Base-by-base conservation (phyloP, 2,797 vertebrate species). In the Lagorchestes hirsutus region DNA sequence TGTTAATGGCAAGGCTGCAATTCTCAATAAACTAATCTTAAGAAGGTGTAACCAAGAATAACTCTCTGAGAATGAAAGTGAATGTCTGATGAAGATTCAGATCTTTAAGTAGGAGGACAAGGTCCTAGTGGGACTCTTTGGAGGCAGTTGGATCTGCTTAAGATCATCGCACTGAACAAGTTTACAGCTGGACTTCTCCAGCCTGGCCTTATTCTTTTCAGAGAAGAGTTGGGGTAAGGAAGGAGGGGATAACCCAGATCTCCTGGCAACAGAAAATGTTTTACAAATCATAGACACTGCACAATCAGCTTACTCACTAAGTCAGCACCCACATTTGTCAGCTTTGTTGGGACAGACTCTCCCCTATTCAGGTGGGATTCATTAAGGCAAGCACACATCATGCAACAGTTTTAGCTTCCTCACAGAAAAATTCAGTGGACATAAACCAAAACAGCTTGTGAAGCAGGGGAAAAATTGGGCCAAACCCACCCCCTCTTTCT, bases 361-460 rank as follows among this genome's bases (percentile, higher is more conserved):
- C 97, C 97, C 97, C 58, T 0, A 94, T 93, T 98, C 97, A 97
- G 98, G 98, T 98, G 98, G 98, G 97, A 98, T 97, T 96, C 98
- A 98, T 98, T 98, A 98, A 97, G 97, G 97, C 95, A 97, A 96
- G 98, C 98, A 90, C 97, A 97, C 92, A 95, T 97, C 97, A 96
- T 97, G 97, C 97, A 97, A 91, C 58, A 95, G 94, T 98, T 97
- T 98, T 98, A 98, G 96, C 97, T 98, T 97, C 97, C 97, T 98
- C 96, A 93, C 97, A 92, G 96, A 97, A 98, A 97, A 97, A 97
- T 97, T 97, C 97, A 95, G 56, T n/a, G 95, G 96, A 96, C 95
- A 97, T 95, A 98, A 98, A 97, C 97, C 98, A 97, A 98, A 97
- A 2, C 95, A 97, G 98, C 97, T 96, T 91, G 94, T 98, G 97